Evolutionary conservation across 2,888 invertebrate genomes (phyloP).

Genomic region (Diplolepis rosae): DNA sequence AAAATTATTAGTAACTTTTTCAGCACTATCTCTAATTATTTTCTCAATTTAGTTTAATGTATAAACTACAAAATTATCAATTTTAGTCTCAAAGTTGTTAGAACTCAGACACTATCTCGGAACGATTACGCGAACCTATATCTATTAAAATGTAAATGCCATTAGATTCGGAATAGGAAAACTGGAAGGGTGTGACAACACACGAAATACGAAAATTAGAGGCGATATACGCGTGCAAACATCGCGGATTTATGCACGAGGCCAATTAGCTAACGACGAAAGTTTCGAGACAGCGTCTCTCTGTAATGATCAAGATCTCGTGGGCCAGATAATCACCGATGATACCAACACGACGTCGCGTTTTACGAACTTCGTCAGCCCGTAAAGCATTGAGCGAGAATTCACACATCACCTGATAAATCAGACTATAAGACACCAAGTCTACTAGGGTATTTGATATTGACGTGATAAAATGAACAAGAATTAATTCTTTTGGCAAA

Average conservation of each 20-base stretch:
- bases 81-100: background rate
- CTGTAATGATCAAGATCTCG: slow-evolving; percentile 63
- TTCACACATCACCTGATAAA: background rate
- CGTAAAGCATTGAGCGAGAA: background rate
- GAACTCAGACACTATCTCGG: slow-evolving; percentile 8
- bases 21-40: too few species aligned
- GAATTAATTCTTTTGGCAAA: too few species aligned
- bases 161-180: slow-evolving; percentile 23
- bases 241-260: slow-evolving; percentile 57
- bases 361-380: background rate
- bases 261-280: slow-evolving; percentile 68
- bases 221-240: slow-evolving; percentile 56
- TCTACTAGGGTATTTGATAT: too few species aligned
- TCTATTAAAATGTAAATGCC: slow-evolving; percentile 14
- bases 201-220: slow-evolving; percentile 55
- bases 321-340: slow-evolving; percentile 62
- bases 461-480: too few species aligned
- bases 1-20: background rate
- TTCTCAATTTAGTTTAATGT: background rate
- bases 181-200: slow-evolving; percentile 37
- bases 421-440: too few species aligned
- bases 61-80: background rate
- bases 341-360: slow-evolving; percentile 51
- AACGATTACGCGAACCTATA: slow-evolving; percentile 11
- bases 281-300: slow-evolving; percentile 62